Evolutionary conservation across 1,140 invertebrate genomes (phyloP).

Genomic region (Drosophila ficusphila): DNA sequence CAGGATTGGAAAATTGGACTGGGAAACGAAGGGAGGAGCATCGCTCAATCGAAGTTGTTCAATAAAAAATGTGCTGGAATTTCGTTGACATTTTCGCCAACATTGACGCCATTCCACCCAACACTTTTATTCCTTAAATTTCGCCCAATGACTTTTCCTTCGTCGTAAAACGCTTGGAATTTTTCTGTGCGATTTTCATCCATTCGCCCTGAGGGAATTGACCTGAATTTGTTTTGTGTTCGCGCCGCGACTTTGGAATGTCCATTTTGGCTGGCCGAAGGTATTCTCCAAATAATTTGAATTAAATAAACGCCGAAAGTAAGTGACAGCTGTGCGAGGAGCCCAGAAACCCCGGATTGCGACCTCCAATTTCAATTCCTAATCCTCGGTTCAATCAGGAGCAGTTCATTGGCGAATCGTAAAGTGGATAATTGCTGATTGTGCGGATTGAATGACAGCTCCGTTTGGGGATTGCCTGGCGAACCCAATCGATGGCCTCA

Average conservation of each 20-base stretch:
- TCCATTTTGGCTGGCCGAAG: conserved; percentile 6
- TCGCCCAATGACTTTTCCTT: conserved; percentile 32
- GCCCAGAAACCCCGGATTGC: neutral
- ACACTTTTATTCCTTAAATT: no score
- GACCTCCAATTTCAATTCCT: neutral
- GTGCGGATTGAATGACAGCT: neutral
- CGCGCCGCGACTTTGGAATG: neutral
- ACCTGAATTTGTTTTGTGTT: conserved; percentile 58
- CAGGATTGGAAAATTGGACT: neutral
- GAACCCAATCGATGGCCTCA: neutral
- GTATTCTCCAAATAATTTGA: conserved; percentile 49
- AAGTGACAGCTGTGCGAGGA: neutral
- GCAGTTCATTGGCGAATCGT: neutral
- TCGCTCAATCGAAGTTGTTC: conserved; percentile 70
- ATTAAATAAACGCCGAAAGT: conserved; percentile 29
- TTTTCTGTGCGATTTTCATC: conserved; percentile 59
- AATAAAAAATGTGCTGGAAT: conserved; percentile 75
- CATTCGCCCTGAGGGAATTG: conserved; percentile 40
- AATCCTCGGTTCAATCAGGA: neutral
- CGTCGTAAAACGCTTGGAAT: conserved; percentile 65
- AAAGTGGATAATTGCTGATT: conserved; percentile 15
- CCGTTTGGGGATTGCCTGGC: neutral
- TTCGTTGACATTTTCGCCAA: conserved; percentile 56
- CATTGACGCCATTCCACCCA: conserved; percentile 26
- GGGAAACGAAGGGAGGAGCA: neutral